Conservation (phyloP, 2,797 vertebrate genomes). For the Loris lydekkerianus region DNA sequence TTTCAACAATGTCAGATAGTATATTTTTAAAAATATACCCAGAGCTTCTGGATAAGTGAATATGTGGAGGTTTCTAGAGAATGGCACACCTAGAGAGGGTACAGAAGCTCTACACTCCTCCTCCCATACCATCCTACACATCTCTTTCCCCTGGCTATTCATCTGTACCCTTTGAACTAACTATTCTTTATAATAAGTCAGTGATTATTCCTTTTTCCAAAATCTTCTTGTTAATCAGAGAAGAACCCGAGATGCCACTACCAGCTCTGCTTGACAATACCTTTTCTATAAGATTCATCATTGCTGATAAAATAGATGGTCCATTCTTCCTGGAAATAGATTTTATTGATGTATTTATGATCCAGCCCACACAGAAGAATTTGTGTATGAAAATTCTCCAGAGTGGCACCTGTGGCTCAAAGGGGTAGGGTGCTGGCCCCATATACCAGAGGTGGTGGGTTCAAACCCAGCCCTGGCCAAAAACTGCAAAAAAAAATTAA, state of each 20-base stretch:
- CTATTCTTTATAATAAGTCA: neutral
- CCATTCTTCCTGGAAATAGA: constrained; percentile 97
- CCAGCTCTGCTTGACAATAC: constrained; percentile 94
- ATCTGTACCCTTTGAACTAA: neutral
- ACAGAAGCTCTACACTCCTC: neutral
- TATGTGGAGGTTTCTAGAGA: neutral
- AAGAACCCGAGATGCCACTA: constrained; percentile 94
- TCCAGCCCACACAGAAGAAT: constrained; percentile 93
- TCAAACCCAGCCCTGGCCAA: too few species aligned
- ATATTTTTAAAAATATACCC: neutral
- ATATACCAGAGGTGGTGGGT: too few species aligned
- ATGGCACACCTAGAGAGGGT: neutral
- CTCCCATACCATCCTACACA: neutral
- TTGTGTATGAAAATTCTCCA: constrained; percentile 95
- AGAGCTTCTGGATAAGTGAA: neutral
- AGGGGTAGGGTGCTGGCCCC: too few species aligned
- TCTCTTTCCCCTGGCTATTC: neutral
- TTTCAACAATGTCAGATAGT: neutral
- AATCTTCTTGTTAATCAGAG: constrained; percentile 94
- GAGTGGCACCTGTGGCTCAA: neutral
- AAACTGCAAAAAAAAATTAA: too few species aligned
- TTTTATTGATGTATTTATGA: constrained; percentile 94
- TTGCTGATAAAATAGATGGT: constrained; percentile 95
- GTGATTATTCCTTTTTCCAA: constrained; percentile 95
- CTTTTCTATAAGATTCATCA: constrained; percentile 93